Evolutionary conservation across 2,888 invertebrate genomes (phyloP).

Genomic region (Calliphora vomitoria): DNA sequence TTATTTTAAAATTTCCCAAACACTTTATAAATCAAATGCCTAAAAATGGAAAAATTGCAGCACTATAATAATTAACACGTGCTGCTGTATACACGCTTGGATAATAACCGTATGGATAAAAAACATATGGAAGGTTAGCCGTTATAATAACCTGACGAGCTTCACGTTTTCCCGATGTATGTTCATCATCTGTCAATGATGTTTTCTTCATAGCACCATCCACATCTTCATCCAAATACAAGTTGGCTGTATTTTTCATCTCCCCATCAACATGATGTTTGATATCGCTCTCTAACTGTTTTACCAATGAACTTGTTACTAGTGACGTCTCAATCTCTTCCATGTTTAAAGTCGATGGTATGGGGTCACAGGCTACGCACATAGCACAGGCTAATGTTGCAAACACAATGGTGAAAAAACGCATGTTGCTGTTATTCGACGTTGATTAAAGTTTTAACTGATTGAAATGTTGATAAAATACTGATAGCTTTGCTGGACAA

Average conservation of each 20-base stretch:
- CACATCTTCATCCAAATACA: not conserved
- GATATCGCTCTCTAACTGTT: not conserved
- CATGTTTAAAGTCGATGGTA: not conserved
- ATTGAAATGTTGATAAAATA: constrained; percentile 35
- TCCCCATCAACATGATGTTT: not conserved
- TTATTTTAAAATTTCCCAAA: not conserved
- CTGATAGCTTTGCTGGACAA: not conserved
- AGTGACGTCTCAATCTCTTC: constrained; percentile 19
- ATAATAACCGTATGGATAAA: not conserved
- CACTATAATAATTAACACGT: constrained; percentile 5
- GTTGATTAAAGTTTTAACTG: not conserved
- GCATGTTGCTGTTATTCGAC: not conserved
- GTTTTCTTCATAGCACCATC: not conserved
- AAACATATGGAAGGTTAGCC: not conserved
- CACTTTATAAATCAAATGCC: constrained; percentile 6
- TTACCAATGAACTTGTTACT: not conserved
- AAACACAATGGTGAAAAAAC: not conserved
- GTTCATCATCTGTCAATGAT: constrained; percentile 12
- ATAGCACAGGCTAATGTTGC: not conserved
- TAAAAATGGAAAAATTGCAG: not conserved
- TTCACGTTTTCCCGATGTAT: not conserved
- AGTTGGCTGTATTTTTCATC: not conserved
- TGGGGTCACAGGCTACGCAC: not conserved
- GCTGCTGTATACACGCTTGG: not conserved
- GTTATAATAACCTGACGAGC: constrained; percentile 17